Percentiles rank a stretch among this genome's conserved stretches.
These are phyloP conservation scores for Eristalis pertinax DNA, from an alignment of 2,888 invertebrate species.

Conservation along the genomic window DNA sequence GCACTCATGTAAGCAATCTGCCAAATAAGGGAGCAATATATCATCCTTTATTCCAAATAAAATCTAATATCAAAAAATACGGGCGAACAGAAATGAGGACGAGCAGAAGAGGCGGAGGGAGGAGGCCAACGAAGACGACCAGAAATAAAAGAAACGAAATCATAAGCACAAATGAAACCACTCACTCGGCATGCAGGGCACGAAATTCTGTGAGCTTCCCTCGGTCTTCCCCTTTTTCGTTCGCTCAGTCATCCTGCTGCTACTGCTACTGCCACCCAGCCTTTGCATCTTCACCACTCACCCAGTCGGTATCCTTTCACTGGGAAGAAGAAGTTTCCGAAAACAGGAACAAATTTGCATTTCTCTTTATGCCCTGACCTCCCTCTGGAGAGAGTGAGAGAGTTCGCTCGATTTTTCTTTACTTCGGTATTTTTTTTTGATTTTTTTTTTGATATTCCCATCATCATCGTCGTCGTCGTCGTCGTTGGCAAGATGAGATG, in stretches of 20 bases:
- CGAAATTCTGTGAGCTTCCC: slow-evolving; percentile 23
- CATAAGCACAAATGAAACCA: slow-evolving; percentile 64
- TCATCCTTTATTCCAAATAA: slow-evolving; percentile 62
- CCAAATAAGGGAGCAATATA: slow-evolving; percentile 60
- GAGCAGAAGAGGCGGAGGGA: neutral
- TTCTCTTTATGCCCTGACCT: slow-evolving; percentile 10
- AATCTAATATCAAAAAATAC: slow-evolving; percentile 60
- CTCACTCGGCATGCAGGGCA: slow-evolving; percentile 59
- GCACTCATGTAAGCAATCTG: slow-evolving; percentile 50
- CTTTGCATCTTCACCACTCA: neutral
- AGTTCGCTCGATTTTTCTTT: slow-evolving; percentile 17
- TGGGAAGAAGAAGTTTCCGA: slow-evolving; percentile 36
- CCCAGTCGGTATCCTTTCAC: slow-evolving; percentile 26
- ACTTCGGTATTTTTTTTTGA: neutral
- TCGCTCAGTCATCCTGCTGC: neutral
- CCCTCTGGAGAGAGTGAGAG: neutral
- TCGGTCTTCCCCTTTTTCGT: neutral
- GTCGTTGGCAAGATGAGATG: neutral
- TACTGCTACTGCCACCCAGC: neutral
- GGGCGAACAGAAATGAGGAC: slow-evolving; percentile 6
- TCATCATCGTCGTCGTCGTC: neutral
- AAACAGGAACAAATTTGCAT: slow-evolving; percentile 64
- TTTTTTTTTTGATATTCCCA: neutral
- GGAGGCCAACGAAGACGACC: neutral
- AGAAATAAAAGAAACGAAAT: slow-evolving; percentile 42